Conservation (phyloP, 2,113 vertebrate species). For the Ginglymostoma cirratum region DNA sequence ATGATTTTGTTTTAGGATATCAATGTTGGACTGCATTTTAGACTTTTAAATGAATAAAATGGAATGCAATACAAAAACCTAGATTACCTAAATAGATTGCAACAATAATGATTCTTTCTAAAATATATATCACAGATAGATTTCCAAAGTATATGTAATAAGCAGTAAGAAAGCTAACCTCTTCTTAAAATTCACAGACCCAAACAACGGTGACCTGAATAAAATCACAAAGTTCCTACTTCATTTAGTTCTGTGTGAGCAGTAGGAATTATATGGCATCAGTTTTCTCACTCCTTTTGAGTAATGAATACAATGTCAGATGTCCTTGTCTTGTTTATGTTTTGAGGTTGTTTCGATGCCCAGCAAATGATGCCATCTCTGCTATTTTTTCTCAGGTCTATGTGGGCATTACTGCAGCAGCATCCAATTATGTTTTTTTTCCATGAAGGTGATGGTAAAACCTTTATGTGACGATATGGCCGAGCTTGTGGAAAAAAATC, state of each 20-base stretch:
- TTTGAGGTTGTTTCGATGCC: neutral
- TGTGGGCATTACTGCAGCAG: conserved; percentile 4
- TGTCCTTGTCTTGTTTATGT: neutral
- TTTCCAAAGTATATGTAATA: neutral
- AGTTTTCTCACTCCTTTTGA: neutral
- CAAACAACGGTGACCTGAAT: no score
- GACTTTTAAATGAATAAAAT: neutral
- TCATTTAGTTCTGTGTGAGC: conserved; percentile 6
- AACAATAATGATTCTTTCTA: neutral
- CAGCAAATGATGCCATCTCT: neutral
- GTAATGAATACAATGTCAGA: neutral
- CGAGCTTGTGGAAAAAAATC: conserved; percentile 33
- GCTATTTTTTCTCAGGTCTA: conserved; percentile 1
- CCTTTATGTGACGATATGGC: conserved; percentile 49
- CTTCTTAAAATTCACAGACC: neutral
- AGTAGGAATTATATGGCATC: neutral
- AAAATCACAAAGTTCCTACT: neutral
- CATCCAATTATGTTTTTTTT: conserved; percentile 16
- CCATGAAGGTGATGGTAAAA: conserved; percentile 43
- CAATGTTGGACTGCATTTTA: neutral
- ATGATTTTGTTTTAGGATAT: neutral
- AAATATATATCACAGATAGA: neutral
- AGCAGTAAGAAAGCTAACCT: neutral
- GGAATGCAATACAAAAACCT: neutral
- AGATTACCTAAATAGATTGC: neutral